These are phyloP conservation scores for Pseudoatta argentina DNA, from an alignment of 1,140 invertebrate genomes.

Conservation along the genomic window DNA sequence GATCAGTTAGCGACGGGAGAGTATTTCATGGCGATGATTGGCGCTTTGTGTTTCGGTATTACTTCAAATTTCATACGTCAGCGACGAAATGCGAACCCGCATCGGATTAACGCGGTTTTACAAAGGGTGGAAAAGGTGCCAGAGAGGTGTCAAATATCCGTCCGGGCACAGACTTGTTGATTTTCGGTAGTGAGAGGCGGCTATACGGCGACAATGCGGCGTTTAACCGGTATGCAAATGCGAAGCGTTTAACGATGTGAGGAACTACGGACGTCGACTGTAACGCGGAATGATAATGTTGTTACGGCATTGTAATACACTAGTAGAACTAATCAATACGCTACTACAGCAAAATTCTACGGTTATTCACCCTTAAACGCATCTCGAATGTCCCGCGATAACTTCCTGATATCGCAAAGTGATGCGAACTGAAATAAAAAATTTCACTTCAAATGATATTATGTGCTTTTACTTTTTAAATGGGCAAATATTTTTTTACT, in stretches of 20 bases:
- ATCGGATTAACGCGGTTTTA: neutral
- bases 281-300: conserved; percentile 33
- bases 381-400: too few relatives aligned
- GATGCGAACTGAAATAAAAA: neutral
- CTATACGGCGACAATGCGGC: neutral
- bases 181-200: conserved; percentile 14
- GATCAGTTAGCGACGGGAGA: neutral
- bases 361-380: conserved; percentile 25
- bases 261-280: conserved; percentile 13
- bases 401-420: neutral
- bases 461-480: neutral
- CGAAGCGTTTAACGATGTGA: conserved; percentile 40
- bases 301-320: conserved; percentile 30
- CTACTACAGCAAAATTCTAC: conserved; percentile 11
- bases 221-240: conserved; percentile 50
- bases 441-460: neutral
- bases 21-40: neutral
- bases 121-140: conserved; percentile 20
- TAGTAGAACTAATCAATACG: conserved; percentile 31
- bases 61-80: conserved; percentile 37
- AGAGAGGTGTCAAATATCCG: conserved; percentile 17
- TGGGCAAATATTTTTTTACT: too few relatives aligned
- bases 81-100: conserved; percentile 8
- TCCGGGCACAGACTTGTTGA: conserved; percentile 48
- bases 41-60: neutral